Conservation (phyloP, 53 echinoderm and acorn worm species). For the Patiria pectinifera region DNA sequence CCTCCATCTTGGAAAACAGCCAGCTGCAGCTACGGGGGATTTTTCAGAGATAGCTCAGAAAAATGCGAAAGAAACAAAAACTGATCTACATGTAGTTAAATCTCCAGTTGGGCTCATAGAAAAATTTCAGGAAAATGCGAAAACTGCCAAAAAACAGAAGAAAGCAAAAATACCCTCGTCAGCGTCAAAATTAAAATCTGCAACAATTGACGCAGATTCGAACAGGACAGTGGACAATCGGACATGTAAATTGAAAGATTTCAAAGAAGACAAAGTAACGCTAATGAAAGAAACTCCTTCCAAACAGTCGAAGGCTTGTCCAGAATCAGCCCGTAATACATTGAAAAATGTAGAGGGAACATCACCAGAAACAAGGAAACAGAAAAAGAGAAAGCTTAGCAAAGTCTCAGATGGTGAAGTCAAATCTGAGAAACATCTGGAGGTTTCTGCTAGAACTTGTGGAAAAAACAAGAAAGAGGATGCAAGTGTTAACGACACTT, state of each 20-base stretch:
- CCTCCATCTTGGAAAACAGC: neutral
- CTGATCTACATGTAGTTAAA: neutral
- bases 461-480: conserved; percentile 4
- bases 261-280: neutral
- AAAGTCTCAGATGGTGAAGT: neutral
- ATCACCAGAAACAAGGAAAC: neutral
- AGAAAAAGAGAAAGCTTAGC: neutral
- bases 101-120: neutral
- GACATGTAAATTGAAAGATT: conserved; percentile 19
- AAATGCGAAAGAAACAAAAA: neutral
- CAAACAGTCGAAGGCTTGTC: neutral
- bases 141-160: neutral
- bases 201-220: neutral
- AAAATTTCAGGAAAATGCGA: neutral
- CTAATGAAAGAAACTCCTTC: neutral
- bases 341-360: neutral
- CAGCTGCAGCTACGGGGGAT: neutral
- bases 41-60: neutral
- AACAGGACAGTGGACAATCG: neutral
- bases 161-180: neutral
- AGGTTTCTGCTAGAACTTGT: neutral
- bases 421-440: neutral
- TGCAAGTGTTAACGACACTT: neutral
- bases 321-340: neutral
- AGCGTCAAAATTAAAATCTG: neutral